Percentiles rank a stretch among this genome's conserved stretches.
These are phyloP conservation scores for Dromococcyx pavoninus DNA, from an alignment of 2,797 vertebrate species.

Conservation along the genomic window DNA sequence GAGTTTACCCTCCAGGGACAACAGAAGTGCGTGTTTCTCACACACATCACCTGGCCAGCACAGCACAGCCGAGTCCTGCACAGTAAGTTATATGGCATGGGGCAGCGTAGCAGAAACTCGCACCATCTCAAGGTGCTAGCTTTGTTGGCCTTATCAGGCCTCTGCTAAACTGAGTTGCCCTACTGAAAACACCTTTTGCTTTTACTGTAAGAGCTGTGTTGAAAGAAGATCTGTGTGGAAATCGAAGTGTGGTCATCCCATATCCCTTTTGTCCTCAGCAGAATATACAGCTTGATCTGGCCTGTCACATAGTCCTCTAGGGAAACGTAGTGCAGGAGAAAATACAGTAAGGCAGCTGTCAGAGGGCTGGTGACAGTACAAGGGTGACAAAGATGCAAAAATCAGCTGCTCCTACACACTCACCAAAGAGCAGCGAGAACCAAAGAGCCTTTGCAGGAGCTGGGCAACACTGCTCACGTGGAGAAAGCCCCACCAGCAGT, in stretches of 20 bases:
- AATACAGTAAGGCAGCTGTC: background rate
- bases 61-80: background rate
- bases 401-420: fast-evolving
- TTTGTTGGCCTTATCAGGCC: background rate
- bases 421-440: background rate
- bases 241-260: background rate
- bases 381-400: background rate
- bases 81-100: background rate
- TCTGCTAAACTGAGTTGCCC: background rate
- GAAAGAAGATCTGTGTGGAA: background rate
- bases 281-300: background rate
- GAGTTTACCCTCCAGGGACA: background rate
- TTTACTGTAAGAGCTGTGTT: background rate
- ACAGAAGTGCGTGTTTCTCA: background rate
- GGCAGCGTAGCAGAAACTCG: background rate
- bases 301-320: fast-evolving
- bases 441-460: background rate
- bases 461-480: fast-evolving
- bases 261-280: background rate
- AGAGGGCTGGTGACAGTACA: background rate
- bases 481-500: fast-evolving
- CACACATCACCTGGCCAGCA: background rate
- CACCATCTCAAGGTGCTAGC: too few relatives aligned
- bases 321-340: background rate
- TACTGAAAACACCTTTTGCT: background rate